Conservation (phyloP, 2,797 vertebrate genomes). For the Sandelia bainsii region DNA sequence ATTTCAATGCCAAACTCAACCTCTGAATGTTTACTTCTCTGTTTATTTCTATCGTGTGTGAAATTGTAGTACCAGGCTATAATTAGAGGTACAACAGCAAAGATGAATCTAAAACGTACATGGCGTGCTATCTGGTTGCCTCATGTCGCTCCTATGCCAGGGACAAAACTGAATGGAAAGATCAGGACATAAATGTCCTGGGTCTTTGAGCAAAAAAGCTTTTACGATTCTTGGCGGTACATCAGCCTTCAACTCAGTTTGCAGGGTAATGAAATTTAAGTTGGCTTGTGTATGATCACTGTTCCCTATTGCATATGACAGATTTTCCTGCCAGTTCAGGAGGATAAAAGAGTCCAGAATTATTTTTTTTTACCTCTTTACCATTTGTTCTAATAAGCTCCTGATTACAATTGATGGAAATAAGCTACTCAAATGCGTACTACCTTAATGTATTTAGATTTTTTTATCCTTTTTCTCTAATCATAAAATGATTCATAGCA, state of each 20-base stretch:
- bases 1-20: constrained; percentile 52
- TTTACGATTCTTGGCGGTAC: constrained; percentile 59
- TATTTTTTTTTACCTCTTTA: constrained; percentile 21
- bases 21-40: constrained; percentile 64
- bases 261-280: constrained; percentile 66
- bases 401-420: constrained; percentile 50
- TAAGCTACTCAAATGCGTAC: constrained; percentile 20
- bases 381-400: constrained; percentile 60
- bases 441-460: constrained; percentile 7
- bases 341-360: constrained; percentile 40
- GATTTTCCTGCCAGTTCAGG: constrained; percentile 53
- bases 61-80: constrained; percentile 37
- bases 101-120: constrained; percentile 29
- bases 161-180: constrained; percentile 42
- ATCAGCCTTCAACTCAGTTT: constrained; percentile 58
- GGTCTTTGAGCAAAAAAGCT: constrained; percentile 50
- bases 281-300: constrained; percentile 49
- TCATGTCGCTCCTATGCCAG: constrained; percentile 17
- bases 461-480: constrained; percentile 38
- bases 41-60: constrained; percentile 72
- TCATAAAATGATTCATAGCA: constrained; percentile 46
- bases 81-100: constrained; percentile 42
- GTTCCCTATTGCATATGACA: constrained; percentile 47
- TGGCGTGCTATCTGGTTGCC: constrained; percentile 8
- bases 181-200: constrained; percentile 41